Evolutionary conservation across 2,113 vertebrate genomes (phyloP).

Genomic region (Channa argus): DNA sequence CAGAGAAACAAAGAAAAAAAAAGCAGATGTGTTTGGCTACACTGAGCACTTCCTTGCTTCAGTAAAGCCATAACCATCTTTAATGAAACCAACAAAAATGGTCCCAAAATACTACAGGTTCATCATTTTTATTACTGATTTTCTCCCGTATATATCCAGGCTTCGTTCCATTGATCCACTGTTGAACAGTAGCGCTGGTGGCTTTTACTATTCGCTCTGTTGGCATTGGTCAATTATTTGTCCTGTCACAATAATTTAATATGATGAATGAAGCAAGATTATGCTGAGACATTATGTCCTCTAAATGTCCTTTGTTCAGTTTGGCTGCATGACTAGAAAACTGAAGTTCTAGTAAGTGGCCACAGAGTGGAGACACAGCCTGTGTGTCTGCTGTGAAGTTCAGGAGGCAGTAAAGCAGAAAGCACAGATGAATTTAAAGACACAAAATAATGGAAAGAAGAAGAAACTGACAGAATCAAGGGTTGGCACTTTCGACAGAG

Average conservation of each 20-base stretch:
- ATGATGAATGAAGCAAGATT: slow-evolving; percentile 59
- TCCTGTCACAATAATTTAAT: slow-evolving; percentile 51
- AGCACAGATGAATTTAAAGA: neutral
- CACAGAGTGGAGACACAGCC: slow-evolving; percentile 43
- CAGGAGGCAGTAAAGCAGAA: neutral
- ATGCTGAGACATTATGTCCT: slow-evolving; percentile 48
- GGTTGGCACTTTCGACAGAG: neutral
- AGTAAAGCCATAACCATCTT: too few species aligned
- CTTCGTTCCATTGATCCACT: neutral
- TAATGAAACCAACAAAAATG: neutral
- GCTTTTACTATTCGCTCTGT: slow-evolving; percentile 17
- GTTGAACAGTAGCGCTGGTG: neutral
- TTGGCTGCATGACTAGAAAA: slow-evolving; percentile 13
- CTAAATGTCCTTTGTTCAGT: slow-evolving; percentile 47
- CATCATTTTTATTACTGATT: neutral
- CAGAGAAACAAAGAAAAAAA: too few species aligned
- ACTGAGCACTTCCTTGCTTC: too few species aligned
- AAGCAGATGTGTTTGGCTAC: too few species aligned
- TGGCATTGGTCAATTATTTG: slow-evolving; percentile 49
- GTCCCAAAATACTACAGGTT: neutral
- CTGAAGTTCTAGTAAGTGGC: neutral
- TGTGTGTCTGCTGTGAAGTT: neutral
- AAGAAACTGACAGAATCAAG: neutral
- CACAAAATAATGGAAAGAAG: neutral
- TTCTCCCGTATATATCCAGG: neutral